Evolutionary conservation across 53 echinoderm and acorn worm genomes (phyloP), one percentile per base, ranked within the genome.

Genomic region (Henricia sp.): DNA sequence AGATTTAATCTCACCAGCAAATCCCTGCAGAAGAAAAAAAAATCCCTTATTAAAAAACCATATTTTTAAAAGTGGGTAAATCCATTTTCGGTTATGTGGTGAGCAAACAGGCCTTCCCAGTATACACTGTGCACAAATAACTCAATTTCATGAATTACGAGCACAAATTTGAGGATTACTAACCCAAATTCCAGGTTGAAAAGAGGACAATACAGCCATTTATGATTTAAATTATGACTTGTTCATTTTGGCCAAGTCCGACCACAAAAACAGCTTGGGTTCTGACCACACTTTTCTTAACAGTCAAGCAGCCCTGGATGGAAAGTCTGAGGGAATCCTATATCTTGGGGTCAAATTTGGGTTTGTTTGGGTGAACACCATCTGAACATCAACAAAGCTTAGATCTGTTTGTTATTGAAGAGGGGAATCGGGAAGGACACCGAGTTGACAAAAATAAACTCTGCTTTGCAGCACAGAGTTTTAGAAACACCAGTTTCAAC

Each of bases 1-100:
- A 88, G 70, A 26, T 57, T 44, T 71, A 88, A 72, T 50, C 72
- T 70, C 34, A 88, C 82, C 70, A 88, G 72, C 71, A 82, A 41
- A 82, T 88, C 83, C 42, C 88, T 88, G 83, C 26, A 52, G 82
- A 64, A 28, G 50, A 82, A 82, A 57, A 73, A 35, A 64, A 34
- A 51, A 44, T 44, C n/a, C n/a, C n/a, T n/a, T n/a, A 44, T 44
- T 13, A 6, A 13, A 44, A 33, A 60, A 60, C 58, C 0, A 32
- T 1, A 32, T 6, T 4, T n/a, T n/a, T n/a, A n/a, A n/a, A n/a
- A n/a, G n/a, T n/a, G n/a, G n/a, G n/a, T n/a, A 3, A 1, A 9
- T 34, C 62, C 33, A 29, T 32, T 1, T 14, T 0, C 23, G 29
- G 9, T 30, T 30, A 60, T 6, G 44, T 13, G 6, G 62, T 32